Evolutionary conservation across 2,113 vertebrate genomes (phyloP).

Genomic region (Cheilinus undulatus): DNA sequence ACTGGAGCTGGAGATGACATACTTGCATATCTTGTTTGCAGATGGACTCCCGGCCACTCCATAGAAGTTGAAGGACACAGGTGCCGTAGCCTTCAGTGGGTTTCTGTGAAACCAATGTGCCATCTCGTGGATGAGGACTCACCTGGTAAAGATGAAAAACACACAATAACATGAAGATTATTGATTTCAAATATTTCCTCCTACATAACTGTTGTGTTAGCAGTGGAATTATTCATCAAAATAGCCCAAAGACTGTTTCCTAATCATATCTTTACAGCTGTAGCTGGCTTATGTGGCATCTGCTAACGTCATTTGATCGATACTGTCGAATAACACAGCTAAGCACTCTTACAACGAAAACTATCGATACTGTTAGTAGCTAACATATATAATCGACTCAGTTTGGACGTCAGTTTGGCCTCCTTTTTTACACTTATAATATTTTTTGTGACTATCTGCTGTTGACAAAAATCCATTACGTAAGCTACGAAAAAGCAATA

Average conservation of each 20-base stretch:
- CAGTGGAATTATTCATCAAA: too few relatives aligned
- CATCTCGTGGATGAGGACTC: constrained; percentile 83
- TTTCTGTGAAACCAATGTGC: constrained; percentile 99
- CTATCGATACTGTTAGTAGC: too few relatives aligned
- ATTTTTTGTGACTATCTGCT: background rate
- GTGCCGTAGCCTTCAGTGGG: constrained; percentile 96
- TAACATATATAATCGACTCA: rapidly evolving
- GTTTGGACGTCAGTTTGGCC: background rate
- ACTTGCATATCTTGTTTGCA: constrained; percentile 98
- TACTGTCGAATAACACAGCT: background rate
- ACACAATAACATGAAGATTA: background rate
- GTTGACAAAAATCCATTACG: constrained; percentile 50
- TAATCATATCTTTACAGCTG: background rate
- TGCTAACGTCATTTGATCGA: constrained; percentile 35
- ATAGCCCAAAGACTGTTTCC: too few relatives aligned
- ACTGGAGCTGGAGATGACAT: constrained; percentile 68
- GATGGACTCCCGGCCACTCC: constrained; percentile 90
- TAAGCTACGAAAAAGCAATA: constrained; percentile 35
- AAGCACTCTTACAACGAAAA: too few relatives aligned
- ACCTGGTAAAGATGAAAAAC: constrained; percentile 14
- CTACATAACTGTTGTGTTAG: rapidly evolving
- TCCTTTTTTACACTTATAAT: background rate
- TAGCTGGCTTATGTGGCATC: constrained; percentile 16
- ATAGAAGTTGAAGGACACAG: constrained; percentile 93
- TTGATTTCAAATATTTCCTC: too few relatives aligned